Conservation (phyloP, 2,888 invertebrate genomes). For the Dicranocentrus wangi region DNA sequence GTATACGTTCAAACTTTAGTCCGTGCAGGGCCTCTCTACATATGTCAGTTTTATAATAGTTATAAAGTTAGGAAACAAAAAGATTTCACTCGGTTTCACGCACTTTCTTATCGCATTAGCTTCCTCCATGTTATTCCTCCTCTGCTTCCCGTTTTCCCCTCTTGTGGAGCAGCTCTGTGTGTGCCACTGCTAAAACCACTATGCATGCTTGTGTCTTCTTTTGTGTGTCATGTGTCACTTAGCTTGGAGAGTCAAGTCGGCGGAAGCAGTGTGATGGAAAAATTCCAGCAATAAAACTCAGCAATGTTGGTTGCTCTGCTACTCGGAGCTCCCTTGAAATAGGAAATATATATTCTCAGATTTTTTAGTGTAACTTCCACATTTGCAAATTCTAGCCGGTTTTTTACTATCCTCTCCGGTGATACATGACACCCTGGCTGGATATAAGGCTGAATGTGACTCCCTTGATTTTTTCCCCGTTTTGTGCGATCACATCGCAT, state of each 20-base stretch:
- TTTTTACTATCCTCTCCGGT: too few species aligned
- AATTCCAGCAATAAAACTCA: conserved; percentile 44
- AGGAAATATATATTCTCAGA: too few species aligned
- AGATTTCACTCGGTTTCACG: conserved; percentile 43
- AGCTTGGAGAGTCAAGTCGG: conserved; percentile 43
- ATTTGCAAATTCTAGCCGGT: conserved; percentile 2
- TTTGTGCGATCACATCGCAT: background rate
- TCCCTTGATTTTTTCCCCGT: conserved; percentile 2
- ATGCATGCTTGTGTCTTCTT: conserved; percentile 25
- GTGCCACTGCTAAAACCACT: too few species aligned
- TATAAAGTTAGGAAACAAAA: conserved; percentile 20
- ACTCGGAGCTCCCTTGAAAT: background rate
- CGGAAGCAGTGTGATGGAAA: conserved; percentile 46
- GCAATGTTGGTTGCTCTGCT: conserved; percentile 3
- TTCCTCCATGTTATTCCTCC: conserved; percentile 5
- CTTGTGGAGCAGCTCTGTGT: conserved; percentile 2
- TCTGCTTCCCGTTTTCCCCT: background rate
- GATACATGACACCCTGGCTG: too few species aligned
- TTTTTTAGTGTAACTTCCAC: background rate
- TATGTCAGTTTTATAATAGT: background rate
- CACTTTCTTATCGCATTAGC: conserved; percentile 55
- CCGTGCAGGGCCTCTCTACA: too few species aligned
- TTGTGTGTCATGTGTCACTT: conserved; percentile 50
- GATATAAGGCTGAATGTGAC: background rate
- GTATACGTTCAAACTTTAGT: too few species aligned